Conservation (phyloP, 2,888 invertebrate genomes). For the Habroteleia sp. region DNA sequence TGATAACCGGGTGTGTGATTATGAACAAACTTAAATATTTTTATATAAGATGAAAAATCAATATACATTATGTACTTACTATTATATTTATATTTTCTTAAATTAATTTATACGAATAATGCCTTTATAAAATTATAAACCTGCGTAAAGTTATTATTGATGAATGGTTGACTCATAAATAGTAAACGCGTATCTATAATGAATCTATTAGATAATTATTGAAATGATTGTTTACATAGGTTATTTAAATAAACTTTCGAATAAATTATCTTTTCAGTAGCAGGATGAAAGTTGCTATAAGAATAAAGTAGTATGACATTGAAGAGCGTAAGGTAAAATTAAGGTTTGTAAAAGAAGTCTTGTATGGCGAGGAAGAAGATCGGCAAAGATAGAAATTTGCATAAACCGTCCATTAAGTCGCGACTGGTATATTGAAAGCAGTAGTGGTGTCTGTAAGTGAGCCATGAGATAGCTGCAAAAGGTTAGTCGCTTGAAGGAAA, state of each 20-base stretch:
- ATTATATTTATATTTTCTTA: too few species aligned
- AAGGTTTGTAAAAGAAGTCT: slow-evolving; percentile 57
- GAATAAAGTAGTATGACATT: slow-evolving; percentile 58
- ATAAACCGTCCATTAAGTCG: slow-evolving; percentile 76
- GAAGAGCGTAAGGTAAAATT: slow-evolving; percentile 56
- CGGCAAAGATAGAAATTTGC: slow-evolving; percentile 72
- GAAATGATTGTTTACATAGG: slow-evolving; percentile 29
- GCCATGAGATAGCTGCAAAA: slow-evolving; percentile 67
- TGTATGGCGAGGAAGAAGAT: slow-evolving; percentile 60
- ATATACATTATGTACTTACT: too few species aligned
- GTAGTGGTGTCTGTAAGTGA: slow-evolving; percentile 71
- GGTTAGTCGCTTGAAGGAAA: slow-evolving; percentile 72
- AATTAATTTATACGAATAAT: too few species aligned
- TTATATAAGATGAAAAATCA: too few species aligned
- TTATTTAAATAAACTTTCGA: slow-evolving; percentile 24
- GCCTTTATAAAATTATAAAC: too few species aligned
- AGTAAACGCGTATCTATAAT: slow-evolving; percentile 10
- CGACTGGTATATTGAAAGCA: slow-evolving; percentile 74
- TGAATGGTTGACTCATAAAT: too few species aligned
- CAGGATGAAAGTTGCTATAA: slow-evolving; percentile 41
- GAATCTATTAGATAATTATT: slow-evolving; percentile 16
- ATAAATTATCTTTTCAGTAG: slow-evolving; percentile 33
- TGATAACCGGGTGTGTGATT: too few species aligned
- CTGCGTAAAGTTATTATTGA: too few species aligned
- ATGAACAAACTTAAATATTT: too few species aligned